A percentile compares a stretch with the other conserved stretches of the same genome.
Conservation (phyloP, 2,888 invertebrate species). For the Eilema griseolum region DNA sequence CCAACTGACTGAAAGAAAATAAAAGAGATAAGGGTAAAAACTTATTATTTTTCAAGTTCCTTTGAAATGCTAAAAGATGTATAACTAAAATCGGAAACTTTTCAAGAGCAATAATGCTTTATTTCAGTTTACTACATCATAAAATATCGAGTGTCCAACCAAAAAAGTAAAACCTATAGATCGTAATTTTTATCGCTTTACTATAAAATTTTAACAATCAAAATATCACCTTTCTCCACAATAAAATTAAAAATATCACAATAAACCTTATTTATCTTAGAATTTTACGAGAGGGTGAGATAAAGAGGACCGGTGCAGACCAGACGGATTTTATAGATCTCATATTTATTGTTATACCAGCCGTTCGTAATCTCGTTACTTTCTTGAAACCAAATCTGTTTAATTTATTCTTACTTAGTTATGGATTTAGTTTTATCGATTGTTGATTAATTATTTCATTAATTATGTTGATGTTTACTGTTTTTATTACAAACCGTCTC, state of each 20-base stretch:
- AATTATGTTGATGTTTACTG: too few species aligned
- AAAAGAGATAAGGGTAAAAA: too few species aligned
- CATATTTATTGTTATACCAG: not conserved
- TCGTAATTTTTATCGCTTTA: constrained; percentile 27
- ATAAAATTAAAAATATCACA: not conserved
- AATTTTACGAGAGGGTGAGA: constrained; percentile 14
- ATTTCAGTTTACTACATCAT: constrained; percentile 2
- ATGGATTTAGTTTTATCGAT: not conserved
- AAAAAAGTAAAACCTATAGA: constrained; percentile 2
- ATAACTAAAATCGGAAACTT: not conserved
- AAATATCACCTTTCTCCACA: constrained; percentile 3
- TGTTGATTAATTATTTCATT: not conserved
- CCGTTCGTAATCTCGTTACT: not conserved
- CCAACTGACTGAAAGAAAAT: too few species aligned
- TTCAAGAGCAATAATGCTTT: not conserved
- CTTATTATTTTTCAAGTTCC: too few species aligned
- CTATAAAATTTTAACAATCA: constrained; percentile 29
- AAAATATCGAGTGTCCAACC: constrained; percentile 8
- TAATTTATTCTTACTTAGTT: not conserved
- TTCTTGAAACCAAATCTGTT: not conserved
- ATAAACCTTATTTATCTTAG: constrained; percentile 11
- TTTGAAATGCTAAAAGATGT: not conserved
- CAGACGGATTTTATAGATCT: constrained; percentile 2
- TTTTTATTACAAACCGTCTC: not conserved
- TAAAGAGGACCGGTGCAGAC: not conserved